A percentile compares a stretch with the other conserved stretches of the same genome.
Evolutionary conservation across 2,113 vertebrate species (phyloP).

Genomic region (Spilogale gracilis): DNA sequence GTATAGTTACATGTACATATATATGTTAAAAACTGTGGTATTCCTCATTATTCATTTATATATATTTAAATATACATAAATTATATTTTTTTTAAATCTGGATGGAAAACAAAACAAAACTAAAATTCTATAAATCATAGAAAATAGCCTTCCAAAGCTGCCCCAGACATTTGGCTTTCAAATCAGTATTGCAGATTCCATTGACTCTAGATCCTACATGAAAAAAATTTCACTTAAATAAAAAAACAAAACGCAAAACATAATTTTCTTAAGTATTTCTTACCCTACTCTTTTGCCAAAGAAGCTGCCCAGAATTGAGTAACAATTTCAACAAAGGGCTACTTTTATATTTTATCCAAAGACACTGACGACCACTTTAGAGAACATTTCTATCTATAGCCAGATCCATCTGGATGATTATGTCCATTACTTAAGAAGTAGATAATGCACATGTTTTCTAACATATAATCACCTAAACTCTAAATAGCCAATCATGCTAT

Average conservation of each 20-base stretch:
- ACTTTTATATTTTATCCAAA: conserved; percentile 65
- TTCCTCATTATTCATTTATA: not conserved
- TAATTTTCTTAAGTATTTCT: conserved; percentile 3
- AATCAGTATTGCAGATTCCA: not conserved
- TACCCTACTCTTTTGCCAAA: not conserved
- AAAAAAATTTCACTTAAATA: not conserved
- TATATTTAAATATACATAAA: not conserved
- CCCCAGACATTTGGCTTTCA: not conserved
- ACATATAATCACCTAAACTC: conserved; percentile 67
- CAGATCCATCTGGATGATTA: conserved; percentile 66
- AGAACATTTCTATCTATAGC: conserved; percentile 64
- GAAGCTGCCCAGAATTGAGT: not conserved
- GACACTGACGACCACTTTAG: conserved; percentile 55
- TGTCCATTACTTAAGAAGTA: conserved; percentile 56
- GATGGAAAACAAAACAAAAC: not conserved
- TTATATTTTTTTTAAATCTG: not conserved
- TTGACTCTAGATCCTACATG: not conserved
- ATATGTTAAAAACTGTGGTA: not conserved
- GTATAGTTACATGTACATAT: not conserved
- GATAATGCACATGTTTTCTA: conserved; percentile 59
- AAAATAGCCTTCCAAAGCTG: not conserved
- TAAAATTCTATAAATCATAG: not conserved
- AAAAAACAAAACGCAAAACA: not conserved
- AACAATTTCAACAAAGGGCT: conserved; percentile 52
- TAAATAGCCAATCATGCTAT: conserved; percentile 58